These are phyloP conservation scores for Psilopogon haemacephalus DNA, from an alignment of 2,113 vertebrate species.

Conservation along the genomic window DNA sequence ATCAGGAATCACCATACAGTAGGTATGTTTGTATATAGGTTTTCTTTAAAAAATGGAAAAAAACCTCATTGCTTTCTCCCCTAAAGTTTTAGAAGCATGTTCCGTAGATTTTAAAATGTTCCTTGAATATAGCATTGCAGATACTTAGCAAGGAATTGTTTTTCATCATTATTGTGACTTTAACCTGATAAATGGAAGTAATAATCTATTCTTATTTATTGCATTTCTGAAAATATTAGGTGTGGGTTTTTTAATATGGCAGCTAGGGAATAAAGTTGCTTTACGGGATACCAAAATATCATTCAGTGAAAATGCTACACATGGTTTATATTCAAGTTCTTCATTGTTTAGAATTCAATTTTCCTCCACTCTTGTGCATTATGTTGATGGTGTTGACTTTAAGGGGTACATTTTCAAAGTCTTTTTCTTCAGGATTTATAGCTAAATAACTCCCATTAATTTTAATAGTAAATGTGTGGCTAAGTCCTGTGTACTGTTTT, in stretches of 20 bases:
- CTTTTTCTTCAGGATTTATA: constrained; percentile 29
- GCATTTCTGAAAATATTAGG: constrained; percentile 67
- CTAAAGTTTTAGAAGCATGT: not conserved
- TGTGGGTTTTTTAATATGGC: constrained; percentile 71
- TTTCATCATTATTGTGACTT: constrained; percentile 49
- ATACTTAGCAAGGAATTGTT: constrained; percentile 15
- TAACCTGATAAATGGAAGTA: constrained; percentile 56
- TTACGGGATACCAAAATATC: constrained; percentile 69
- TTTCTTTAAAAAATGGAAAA: not conserved
- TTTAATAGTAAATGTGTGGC: constrained; percentile 61
- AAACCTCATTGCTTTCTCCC: not conserved
- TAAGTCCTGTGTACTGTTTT: constrained; percentile 52
- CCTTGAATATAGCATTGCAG: not conserved
- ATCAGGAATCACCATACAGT: not conserved
- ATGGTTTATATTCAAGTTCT: constrained; percentile 61
- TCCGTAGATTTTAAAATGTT: not conserved
- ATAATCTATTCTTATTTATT: constrained; percentile 59
- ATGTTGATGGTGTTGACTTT: constrained; percentile 40
- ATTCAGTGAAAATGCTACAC: constrained; percentile 55
- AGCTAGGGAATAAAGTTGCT: constrained; percentile 69
- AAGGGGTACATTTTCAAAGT: constrained; percentile 60
- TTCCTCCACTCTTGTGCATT: not conserved
- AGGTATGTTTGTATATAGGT: not conserved
- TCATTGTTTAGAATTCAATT: constrained; percentile 62
- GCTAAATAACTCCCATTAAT: constrained; percentile 66